A percentile compares a stretch with the other conserved stretches of the same genome.
Evolutionary conservation across 2,888 invertebrate species (phyloP).

Genomic region (Cordilura impudica): DNA sequence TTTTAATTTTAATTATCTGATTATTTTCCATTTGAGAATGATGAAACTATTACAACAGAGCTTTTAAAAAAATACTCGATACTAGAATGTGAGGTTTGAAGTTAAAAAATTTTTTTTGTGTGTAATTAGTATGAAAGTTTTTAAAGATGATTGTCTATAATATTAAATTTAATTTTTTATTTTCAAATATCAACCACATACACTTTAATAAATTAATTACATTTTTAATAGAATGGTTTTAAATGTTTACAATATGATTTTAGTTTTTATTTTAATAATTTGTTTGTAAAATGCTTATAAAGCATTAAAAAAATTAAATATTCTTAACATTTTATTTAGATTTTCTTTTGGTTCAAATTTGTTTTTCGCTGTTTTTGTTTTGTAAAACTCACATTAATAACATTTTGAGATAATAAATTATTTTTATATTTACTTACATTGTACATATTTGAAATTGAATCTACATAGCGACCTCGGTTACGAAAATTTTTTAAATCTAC

Average conservation of each 20-base stretch:
- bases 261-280: slow-evolving; percentile 4
- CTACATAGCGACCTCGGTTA: no score
- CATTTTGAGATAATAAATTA: no score
- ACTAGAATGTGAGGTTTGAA: no score
- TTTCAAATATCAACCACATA: slow-evolving; percentile 13
- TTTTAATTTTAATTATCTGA: not conserved
- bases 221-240: not conserved
- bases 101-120: not conserved
- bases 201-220: slow-evolving; percentile 9
- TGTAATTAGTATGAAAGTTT: slow-evolving; percentile 21
- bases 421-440: no score
- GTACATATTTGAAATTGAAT: no score
- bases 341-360: not conserved
- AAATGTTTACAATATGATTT: not conserved
- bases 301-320: no score
- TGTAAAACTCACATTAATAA: no score
- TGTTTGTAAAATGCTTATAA: slow-evolving; percentile 39
- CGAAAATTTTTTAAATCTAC: no score
- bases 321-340: not conserved
- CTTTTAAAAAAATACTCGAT: no score
- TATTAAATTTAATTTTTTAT: slow-evolving; percentile 19
- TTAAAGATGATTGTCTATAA: slow-evolving; percentile 58
- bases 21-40: not conserved
- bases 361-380: no score
- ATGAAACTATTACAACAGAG: not conserved